These are phyloP conservation scores for Drosophila eohydei DNA, from an alignment of 2,888 invertebrate genomes.

Conservation along the genomic window DNA sequence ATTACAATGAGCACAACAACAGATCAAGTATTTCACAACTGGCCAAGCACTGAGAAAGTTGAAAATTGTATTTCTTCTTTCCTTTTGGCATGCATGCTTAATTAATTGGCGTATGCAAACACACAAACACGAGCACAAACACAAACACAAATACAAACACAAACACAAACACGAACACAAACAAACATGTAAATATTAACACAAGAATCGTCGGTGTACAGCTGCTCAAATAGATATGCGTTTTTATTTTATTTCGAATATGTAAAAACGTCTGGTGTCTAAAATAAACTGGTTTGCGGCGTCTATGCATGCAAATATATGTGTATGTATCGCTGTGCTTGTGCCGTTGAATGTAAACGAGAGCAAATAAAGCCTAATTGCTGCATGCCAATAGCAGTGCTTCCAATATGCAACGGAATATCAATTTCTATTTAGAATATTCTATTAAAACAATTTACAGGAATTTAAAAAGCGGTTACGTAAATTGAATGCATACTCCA, in stretches of 20 bases:
- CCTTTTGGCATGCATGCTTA: slow-evolving; percentile 19
- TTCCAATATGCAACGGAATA: background rate
- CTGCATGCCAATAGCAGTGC: background rate
- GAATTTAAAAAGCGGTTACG: slow-evolving; percentile 27
- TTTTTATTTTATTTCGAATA: slow-evolving; percentile 16
- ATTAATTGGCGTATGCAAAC: slow-evolving; percentile 21
- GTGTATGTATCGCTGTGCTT: background rate
- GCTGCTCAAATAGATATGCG: slow-evolving; percentile 34
- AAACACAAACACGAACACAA: background rate
- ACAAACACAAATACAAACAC: background rate
- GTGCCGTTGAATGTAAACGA: background rate
- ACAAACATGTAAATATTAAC: slow-evolving; percentile 26
- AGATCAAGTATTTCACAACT: slow-evolving; percentile 28
- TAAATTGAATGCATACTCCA: background rate
- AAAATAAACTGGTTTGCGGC: slow-evolving; percentile 30
- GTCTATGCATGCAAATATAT: slow-evolving; percentile 8
- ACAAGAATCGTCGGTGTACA: slow-evolving; percentile 23
- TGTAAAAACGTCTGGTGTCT: slow-evolving; percentile 16
- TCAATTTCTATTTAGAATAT: background rate
- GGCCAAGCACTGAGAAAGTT: slow-evolving; percentile 13
- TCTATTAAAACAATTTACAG: background rate
- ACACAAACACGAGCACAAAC: background rate
- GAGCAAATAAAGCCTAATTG: background rate
- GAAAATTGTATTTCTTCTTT: slow-evolving; percentile 5
- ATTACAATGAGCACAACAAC: slow-evolving; percentile 19